These are phyloP conservation scores for Anguilla marmorata DNA, from an alignment of 2,797 vertebrate species.

Conservation along the genomic window DNA sequence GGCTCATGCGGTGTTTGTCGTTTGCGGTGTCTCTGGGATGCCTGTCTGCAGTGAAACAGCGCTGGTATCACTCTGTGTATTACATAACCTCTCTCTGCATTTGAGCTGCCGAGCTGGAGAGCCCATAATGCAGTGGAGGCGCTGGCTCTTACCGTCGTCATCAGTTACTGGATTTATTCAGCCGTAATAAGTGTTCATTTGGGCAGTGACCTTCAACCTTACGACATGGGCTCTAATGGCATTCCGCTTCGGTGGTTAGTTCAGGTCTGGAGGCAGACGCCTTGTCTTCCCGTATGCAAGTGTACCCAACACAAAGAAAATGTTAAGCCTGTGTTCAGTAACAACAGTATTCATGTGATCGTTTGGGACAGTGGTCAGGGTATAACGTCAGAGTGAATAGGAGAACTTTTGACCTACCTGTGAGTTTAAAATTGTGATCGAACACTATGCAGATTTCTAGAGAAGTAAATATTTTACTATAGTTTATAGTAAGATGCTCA, in stretches of 20 bases:
- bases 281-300: neutral
- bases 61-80: neutral
- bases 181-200: constrained; percentile 15
- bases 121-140: constrained; percentile 24
- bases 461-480: neutral
- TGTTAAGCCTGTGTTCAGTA: constrained; percentile 6
- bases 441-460: neutral
- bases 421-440: neutral
- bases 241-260: neutral
- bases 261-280: neutral
- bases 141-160: constrained; percentile 30
- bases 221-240: neutral
- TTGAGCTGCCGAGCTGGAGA: constrained; percentile 12
- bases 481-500: neutral
- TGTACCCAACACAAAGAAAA: constrained; percentile 13
- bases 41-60: neutral
- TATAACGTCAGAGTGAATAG: neutral
- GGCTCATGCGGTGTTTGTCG: constrained; percentile 6
- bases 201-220: constrained; percentile 20
- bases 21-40: constrained; percentile 1
- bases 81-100: constrained; percentile 17
- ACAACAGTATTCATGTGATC: neutral
- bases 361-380: neutral
- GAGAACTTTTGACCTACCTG: neutral
- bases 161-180: constrained; percentile 26